A percentile compares a stretch with the other conserved stretches of the same genome.
Evolutionary conservation across 2,113 vertebrate genomes (phyloP).

Genomic region (Scopus umbretta): DNA sequence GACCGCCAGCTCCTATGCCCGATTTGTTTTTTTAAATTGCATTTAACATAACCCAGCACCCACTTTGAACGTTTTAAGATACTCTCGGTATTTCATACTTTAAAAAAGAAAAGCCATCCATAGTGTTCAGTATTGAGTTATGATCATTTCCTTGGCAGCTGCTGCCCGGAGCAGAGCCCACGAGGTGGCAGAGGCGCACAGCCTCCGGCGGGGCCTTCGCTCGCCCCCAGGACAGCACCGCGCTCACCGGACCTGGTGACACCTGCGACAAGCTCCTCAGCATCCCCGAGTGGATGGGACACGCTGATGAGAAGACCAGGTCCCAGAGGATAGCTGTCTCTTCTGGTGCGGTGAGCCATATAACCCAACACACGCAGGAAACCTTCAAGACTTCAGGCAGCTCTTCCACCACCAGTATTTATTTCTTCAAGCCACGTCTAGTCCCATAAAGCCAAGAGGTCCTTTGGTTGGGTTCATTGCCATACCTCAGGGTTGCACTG

Average conservation of each 20-base stretch:
- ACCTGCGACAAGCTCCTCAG: neutral
- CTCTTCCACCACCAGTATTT: neutral
- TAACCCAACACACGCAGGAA: fast-evolving
- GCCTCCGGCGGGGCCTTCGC: neutral
- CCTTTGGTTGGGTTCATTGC: neutral
- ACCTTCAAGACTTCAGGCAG: too few species aligned
- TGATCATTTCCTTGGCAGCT: neutral
- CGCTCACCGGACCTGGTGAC: neutral
- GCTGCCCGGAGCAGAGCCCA: neutral
- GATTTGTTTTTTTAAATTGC: neutral
- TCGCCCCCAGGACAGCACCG: neutral
- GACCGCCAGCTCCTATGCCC: neutral
- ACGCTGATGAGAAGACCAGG: neutral
- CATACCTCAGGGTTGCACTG: neutral
- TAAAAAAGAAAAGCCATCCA: fast-evolving
- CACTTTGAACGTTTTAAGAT: neutral
- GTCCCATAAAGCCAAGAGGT: neutral
- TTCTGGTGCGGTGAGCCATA: neutral
- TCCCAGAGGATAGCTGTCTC: neutral
- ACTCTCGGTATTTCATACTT: fast-evolving
- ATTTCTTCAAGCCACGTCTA: neutral
- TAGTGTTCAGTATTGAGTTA: too few species aligned
- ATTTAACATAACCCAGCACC: neutral
- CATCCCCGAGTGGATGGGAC: fast-evolving
- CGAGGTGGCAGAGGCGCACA: neutral